Evolutionary conservation across 2,113 vertebrate genomes (phyloP), one percentile per base, ranked within the genome.

Genomic region (Sakesphorus luctuosus): DNA sequence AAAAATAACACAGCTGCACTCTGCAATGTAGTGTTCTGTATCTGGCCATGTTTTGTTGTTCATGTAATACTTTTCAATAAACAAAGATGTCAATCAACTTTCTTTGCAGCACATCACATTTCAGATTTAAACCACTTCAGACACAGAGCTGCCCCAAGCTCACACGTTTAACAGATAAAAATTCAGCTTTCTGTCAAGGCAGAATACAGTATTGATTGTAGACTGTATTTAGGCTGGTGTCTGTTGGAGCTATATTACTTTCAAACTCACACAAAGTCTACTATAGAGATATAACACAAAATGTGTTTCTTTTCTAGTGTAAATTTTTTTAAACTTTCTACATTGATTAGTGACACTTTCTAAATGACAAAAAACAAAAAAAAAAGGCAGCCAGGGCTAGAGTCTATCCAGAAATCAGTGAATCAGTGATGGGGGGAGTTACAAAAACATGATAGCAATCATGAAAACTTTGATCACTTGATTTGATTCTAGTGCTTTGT

Each of bases 51-150:
- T 98, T 98, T 97, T 98, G 97, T 98, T 98, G 97, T 98, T 98
- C 98, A 91, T 98, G 97, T 98, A 98, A 98, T 98, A 98, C 97
- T 98, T 98, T 98, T 98, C 98, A 98, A 98, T 98, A 98, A 98
- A 98, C 97, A 98, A 98, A 98, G 97, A 98, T 98, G 98, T 98
- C 98, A 98, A 98, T 98, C 98, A 98, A 97, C 97, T 98, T 98
- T 98, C 96, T 97, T 96, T 95, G 95, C 97, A 95, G 87, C 94
- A 96, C 97, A 97, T 98, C 98, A 98, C 97, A 98, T 97, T 98
- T 98, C 95, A 98, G 95, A 98, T 97, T 97, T 98, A 98, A 98
- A 98, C 97, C 91, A 96, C 96, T 98, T 98, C 96, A 98, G 98
- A 98, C 98, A 98, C 89, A 96, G 96, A 97, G 96, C 96, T 98